phyloP scores from a whole-genome alignment of 2,797 vertebrate genomes.

The Falco novaeseelandiae region DNA sequence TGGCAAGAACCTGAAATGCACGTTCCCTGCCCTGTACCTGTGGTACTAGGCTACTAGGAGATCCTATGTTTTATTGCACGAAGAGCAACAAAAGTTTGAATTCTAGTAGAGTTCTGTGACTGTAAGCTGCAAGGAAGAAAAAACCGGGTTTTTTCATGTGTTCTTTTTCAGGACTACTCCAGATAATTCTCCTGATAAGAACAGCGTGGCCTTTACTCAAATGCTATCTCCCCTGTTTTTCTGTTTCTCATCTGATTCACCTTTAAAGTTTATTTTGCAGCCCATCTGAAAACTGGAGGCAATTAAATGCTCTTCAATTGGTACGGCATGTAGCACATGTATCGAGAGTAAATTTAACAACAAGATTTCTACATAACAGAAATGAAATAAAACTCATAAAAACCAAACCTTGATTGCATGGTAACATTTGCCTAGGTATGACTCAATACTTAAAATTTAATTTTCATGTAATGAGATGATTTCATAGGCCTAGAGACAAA shows the following conservation, averaged over 20 bases:
- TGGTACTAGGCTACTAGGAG: neutral
- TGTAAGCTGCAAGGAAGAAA: neutral
- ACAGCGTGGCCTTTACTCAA: neutral
- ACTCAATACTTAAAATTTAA: neutral
- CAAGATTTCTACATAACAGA: neutral
- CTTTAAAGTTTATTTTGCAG: slow-evolving; percentile 10
- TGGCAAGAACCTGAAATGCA: neutral
- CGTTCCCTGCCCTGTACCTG: neutral
- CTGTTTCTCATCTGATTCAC: slow-evolving; percentile 11
- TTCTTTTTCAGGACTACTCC: neutral
- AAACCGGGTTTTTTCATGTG: neutral
- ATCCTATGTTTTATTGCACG: neutral
- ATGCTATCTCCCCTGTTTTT: neutral
- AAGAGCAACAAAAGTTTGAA: neutral
- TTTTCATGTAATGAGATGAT: neutral
- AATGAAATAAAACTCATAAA: neutral
- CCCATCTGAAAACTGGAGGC: neutral
- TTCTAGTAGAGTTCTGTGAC: neutral
- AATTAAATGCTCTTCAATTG: neutral
- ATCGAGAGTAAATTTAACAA: neutral
- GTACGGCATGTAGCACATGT: neutral
- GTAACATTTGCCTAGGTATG: neutral
- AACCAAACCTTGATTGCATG: neutral
- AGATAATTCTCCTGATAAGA: neutral
- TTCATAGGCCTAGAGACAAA: neutral